phyloP scores from a whole-genome alignment of 2,888 invertebrate genomes.

The Agriopis leucophaearia region DNA sequence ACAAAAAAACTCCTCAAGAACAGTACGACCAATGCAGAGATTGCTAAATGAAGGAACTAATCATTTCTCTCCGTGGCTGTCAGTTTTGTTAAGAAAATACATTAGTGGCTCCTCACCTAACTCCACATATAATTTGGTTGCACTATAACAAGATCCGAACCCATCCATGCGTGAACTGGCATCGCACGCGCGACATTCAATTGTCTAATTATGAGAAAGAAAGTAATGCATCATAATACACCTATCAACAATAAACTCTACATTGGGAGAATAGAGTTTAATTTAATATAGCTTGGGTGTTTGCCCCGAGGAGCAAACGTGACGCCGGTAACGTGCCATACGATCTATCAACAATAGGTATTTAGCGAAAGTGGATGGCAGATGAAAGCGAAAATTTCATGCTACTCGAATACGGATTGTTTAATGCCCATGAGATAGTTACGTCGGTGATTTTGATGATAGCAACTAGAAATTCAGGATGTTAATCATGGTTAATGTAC shows the following conservation, averaged over 20 bases:
- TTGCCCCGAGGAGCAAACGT: constrained; percentile 49
- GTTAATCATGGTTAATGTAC: constrained; percentile 31
- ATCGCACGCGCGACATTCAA: constrained; percentile 54
- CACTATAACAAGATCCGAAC: constrained; percentile 31
- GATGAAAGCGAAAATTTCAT: constrained; percentile 55
- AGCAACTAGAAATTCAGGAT: constrained; percentile 30
- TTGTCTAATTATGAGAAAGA: constrained; percentile 57
- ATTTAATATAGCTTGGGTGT: constrained; percentile 18
- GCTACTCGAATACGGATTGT: constrained; percentile 42
- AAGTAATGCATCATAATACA: constrained; percentile 46
- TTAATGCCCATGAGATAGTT: constrained; percentile 28
- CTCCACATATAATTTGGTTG: background rate
- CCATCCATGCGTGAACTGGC: constrained; percentile 46
- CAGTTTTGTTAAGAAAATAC: background rate
- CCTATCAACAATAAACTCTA: constrained; percentile 31
- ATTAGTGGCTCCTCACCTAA: background rate
- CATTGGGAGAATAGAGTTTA: constrained; percentile 24
- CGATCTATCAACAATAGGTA: constrained; percentile 55
- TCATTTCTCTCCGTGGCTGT: background rate
- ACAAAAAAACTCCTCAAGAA: constrained; percentile 31
- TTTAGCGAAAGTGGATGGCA: constrained; percentile 57
- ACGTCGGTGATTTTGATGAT: constrained; percentile 28
- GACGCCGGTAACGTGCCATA: constrained; percentile 47
- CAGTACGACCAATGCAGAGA: background rate
- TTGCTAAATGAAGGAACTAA: background rate